Evolutionary conservation across 2,888 invertebrate species (phyloP).

Genomic region (Drosophila borborema): DNA sequence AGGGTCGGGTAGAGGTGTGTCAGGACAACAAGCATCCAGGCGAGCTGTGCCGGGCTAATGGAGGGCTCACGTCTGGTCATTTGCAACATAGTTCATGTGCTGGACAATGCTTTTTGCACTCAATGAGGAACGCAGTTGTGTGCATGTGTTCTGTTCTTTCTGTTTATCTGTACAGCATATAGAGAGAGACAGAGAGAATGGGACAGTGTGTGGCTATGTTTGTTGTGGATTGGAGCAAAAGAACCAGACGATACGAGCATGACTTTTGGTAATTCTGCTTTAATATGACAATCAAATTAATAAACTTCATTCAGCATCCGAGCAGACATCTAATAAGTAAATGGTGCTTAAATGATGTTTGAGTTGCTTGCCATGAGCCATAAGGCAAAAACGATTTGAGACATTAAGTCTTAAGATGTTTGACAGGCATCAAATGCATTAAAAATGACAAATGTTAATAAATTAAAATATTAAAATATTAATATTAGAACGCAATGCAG

Average conservation of each 20-base stretch:
- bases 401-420: too few species aligned
- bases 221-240: slow-evolving; percentile 4
- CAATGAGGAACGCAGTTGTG: slow-evolving; percentile 60
- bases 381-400: too few species aligned
- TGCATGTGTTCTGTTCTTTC: slow-evolving; percentile 17
- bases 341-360: neutral
- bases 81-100: slow-evolving; percentile 79
- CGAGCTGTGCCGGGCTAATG: slow-evolving; percentile 53
- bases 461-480: too few species aligned
- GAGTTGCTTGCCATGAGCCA: neutral
- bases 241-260: slow-evolving; percentile 36
- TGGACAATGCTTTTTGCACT: slow-evolving; percentile 79
- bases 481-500: too few species aligned
- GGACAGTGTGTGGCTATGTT: neutral
- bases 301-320: neutral
- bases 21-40: slow-evolving; percentile 27
- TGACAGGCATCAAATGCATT: too few species aligned
- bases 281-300: slow-evolving; percentile 62
- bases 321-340: neutral
- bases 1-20: slow-evolving; percentile 6
- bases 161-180: neutral
- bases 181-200: neutral
- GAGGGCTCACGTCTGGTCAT: slow-evolving; percentile 78
- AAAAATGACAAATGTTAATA: too few species aligned
- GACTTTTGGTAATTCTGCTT: slow-evolving; percentile 62